Conservation (phyloP, 2,888 invertebrate genomes). For the Argyresthia goedartella region DNA sequence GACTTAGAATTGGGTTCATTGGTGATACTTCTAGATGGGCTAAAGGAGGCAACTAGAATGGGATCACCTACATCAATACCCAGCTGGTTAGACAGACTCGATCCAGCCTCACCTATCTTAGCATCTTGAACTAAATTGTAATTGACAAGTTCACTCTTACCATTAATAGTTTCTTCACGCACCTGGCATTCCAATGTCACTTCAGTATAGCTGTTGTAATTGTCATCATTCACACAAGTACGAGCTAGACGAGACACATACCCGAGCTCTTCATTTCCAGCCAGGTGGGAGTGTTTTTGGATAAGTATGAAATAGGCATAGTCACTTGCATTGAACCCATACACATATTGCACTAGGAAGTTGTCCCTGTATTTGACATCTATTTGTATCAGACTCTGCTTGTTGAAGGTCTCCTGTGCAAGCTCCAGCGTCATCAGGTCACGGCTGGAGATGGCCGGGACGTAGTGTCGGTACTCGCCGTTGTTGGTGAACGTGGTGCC, state of each 20-base stretch:
- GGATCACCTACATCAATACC: conserved; percentile 85
- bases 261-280: conserved; percentile 89
- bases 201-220: conserved; percentile 97
- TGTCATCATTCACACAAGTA: conserved; percentile 94
- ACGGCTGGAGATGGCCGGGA: conserved; percentile 92
- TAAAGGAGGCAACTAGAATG: conserved; percentile 89
- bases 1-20: conserved; percentile 87
- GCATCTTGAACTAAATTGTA: conserved; percentile 96
- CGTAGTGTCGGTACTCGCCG: conserved; percentile 92
- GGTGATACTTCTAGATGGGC: conserved; percentile 89
- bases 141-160: conserved; percentile 66
- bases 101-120: conserved; percentile 87
- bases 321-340: conserved; percentile 95
- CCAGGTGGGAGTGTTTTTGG: conserved; percentile 91
- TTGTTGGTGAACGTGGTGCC: conserved; percentile 94
- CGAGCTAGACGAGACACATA: conserved; percentile 92
- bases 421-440: conserved; percentile 84
- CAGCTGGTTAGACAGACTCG: conserved; percentile 84
- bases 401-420: conserved; percentile 86
- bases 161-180: conserved; percentile 68
- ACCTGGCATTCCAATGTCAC: conserved; percentile 91
- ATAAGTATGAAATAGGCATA: conserved; percentile 97
- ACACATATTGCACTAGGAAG: conserved; percentile 95
- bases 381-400: conserved; percentile 87
- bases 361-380: conserved; percentile 95